Evolutionary conservation across 2,888 invertebrate species (phyloP), one percentile per base, ranked within the genome.

Genomic region (Aleiodes alternator): DNA sequence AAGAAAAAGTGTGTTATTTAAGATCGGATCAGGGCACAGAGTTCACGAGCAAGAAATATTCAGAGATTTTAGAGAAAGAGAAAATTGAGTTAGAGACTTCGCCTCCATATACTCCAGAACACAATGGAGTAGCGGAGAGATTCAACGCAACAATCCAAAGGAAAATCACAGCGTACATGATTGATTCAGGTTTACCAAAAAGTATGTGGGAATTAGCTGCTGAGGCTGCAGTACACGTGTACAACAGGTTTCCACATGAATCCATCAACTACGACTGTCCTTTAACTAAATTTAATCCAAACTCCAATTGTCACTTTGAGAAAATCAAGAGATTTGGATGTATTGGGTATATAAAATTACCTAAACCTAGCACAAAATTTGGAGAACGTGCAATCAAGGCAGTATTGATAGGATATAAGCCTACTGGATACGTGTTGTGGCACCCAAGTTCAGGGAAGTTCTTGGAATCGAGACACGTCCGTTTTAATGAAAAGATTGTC

Each of bases 281-380:
- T 8, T 16, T 79, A 48, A 69, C 14, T 9, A 80, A 66, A 71
- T 78, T 76, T 12, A 14, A 69, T 51, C 61, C 76, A 23, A 73
- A 76, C 29, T 69, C 71, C n/a, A 78, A 69, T 31, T 76, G 69
- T 29, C 77, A 76, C 64, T 71, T 78, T 48, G 74, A 73, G 9
- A 76, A 78, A 59, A 78, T 72, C 12, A 77, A 70, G 38, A 76
- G 76, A 51, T 79, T 76, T 48, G 70, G 79, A 7, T 79, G 76
- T 51, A 76, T 81, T 51, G 79, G 74, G 12, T 81, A 80, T 51
- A 72, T 76, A 16, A 76, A 78, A 68, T 43, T 79, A 71, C 78
- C 74, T 51, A 74, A 77, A 0, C 69, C 69, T 14, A 74, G 57
- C 9, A 73, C 76, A 3, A 80, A 79, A 68, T 80, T 79, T 55